phyloP scores from a whole-genome alignment of 2,797 vertebrate species.

The Graptemys geographica region DNA sequence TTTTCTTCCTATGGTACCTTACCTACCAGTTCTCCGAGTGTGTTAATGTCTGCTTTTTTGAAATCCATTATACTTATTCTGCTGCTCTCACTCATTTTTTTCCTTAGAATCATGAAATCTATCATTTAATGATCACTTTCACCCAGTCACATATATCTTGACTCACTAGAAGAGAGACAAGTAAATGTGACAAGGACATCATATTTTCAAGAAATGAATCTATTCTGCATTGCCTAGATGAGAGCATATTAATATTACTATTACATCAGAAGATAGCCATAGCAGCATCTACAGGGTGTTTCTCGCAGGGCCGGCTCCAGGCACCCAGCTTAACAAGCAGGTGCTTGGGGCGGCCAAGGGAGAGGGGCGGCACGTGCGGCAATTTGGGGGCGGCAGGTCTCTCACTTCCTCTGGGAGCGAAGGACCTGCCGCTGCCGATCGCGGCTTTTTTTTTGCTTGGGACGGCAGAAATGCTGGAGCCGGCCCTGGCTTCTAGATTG shows the following conservation, averaged over 20 bases:
- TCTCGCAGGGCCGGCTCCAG: not conserved
- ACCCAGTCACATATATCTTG: not conserved
- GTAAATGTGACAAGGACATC: conserved; percentile 57
- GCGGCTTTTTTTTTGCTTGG: too few relatives aligned
- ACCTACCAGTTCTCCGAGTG: not conserved
- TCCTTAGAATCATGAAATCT: not conserved
- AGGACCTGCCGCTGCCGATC: too few relatives aligned
- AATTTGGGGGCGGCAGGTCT: too few relatives aligned
- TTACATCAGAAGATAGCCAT: conserved; percentile 26
- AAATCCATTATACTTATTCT: not conserved
- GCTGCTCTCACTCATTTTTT: not conserved
- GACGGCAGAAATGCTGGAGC: too few relatives aligned
- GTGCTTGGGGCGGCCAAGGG: too few relatives aligned
- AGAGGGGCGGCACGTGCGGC: too few relatives aligned
- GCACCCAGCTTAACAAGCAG: too few relatives aligned
- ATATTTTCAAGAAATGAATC: conserved; percentile 62
- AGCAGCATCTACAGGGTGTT: conserved; percentile 11
- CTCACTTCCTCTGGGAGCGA: too few relatives aligned
- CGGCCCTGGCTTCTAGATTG: not conserved
- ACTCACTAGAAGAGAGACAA: conserved; percentile 45
- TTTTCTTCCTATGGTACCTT: not conserved
- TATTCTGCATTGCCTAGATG: conserved; percentile 37
- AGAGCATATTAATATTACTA: conserved; percentile 52
- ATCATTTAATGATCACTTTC: not conserved
- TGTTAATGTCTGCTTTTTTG: not conserved